Conservation (phyloP, 1,140 invertebrate genomes). For the Phthorimaea operculella region DNA sequence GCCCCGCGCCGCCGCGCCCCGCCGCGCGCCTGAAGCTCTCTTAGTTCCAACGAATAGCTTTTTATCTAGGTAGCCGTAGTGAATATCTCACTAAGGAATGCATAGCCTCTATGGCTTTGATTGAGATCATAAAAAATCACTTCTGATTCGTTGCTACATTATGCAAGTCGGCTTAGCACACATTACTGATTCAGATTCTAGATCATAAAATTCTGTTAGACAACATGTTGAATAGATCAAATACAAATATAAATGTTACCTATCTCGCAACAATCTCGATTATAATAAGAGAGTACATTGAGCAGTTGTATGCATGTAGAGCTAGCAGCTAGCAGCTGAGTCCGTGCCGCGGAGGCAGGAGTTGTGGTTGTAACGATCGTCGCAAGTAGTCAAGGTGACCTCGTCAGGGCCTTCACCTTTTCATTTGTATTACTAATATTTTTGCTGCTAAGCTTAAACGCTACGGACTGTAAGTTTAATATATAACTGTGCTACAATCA, state of each 20-base stretch:
- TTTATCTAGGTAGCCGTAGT: not conserved
- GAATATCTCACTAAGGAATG: not conserved
- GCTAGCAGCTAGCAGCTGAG: no score
- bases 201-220: not conserved
- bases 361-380: conserved; percentile 16
- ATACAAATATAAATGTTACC: no score
- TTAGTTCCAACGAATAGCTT: not conserved
- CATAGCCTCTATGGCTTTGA: not conserved
- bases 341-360: conserved; percentile 6
- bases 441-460: conserved; percentile 13
- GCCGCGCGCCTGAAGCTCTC: not conserved
- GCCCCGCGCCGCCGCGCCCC: not conserved
- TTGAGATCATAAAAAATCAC: not conserved
- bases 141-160: not conserved
- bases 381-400: conserved; percentile 19
- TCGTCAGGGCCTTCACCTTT: conserved; percentile 18
- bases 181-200: not conserved
- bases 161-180: not conserved
- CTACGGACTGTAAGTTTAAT: not conserved
- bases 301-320: no score
- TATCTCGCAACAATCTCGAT: no score
- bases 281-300: no score
- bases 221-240: no score
- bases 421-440: conserved; percentile 20
- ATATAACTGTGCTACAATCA: not conserved